Percentiles rank a stretch among this genome's conserved stretches.
Conservation (phyloP, 2,888 invertebrate species). For the Aphodius granarius region DNA sequence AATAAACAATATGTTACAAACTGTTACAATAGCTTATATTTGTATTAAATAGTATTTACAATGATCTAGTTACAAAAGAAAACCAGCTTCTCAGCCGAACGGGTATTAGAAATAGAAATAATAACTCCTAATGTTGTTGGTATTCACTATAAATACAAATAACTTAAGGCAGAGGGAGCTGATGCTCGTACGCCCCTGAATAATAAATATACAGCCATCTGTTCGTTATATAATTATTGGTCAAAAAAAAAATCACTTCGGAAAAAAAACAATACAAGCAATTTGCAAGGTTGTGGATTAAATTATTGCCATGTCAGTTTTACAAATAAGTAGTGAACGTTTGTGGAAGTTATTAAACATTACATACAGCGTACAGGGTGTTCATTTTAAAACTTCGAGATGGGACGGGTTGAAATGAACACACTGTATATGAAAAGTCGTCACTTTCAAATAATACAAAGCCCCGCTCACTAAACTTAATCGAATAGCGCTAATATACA, state of each 20-base stretch:
- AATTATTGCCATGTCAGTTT: background rate
- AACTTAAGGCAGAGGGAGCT: background rate
- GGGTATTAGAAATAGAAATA: background rate
- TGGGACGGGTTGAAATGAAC: too few relatives aligned
- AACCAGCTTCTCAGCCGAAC: background rate
- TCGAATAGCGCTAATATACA: background rate
- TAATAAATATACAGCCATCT: background rate
- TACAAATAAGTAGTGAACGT: background rate
- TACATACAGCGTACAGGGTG: background rate
- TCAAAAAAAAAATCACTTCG: background rate
- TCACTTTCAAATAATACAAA: background rate
- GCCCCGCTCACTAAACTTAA: background rate
- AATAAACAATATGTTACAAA: conserved; percentile 12
- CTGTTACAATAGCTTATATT: conserved; percentile 15
- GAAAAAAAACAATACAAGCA: conserved; percentile 9
- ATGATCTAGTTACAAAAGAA: conserved; percentile 13
- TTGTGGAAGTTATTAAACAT: background rate
- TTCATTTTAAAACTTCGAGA: too few relatives aligned
- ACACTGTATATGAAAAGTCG: too few relatives aligned
- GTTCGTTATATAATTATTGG: background rate
- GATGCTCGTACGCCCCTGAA: background rate
- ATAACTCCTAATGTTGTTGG: background rate
- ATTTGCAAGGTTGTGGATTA: background rate
- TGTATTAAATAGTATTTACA: conserved; percentile 15
- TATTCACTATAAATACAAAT: conserved; percentile 7